Conservation (phyloP, 2,888 invertebrate genomes). For the Conomelus anceps region DNA sequence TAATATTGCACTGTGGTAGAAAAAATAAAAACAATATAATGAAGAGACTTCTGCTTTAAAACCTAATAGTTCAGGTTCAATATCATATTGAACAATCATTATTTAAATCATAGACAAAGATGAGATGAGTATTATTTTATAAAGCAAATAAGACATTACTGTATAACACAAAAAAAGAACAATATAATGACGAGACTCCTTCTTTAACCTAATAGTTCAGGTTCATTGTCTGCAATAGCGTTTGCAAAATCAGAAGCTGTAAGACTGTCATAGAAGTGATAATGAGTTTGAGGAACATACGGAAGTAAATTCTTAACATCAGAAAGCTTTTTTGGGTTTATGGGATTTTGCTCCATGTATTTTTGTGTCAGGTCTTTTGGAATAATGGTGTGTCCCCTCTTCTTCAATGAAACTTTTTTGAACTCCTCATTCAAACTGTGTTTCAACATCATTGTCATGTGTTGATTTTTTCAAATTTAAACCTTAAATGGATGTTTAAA, state of each 20-base stretch:
- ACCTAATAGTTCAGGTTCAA: too few species aligned
- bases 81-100: too few species aligned
- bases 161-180: too few species aligned
- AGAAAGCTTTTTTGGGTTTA: background rate
- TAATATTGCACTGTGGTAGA: too few species aligned
- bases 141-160: too few species aligned
- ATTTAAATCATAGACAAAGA: too few species aligned
- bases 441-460: background rate
- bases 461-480: slow-evolving; percentile 6
- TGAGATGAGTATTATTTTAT: too few species aligned
- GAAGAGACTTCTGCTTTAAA: too few species aligned
- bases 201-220: background rate
- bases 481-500: background rate
- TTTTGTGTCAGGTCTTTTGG: background rate
- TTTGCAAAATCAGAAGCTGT: background rate
- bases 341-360: background rate
- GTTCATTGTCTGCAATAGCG: background rate
- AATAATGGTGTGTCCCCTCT: background rate
- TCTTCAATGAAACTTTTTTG: background rate
- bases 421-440: slow-evolving; percentile 9
- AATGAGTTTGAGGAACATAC: background rate
- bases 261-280: background rate
- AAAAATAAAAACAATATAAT: too few species aligned
- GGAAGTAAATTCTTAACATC: background rate
- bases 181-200: background rate